Conservation (phyloP, 2,888 invertebrate species). For the Tipula vernalis region DNA sequence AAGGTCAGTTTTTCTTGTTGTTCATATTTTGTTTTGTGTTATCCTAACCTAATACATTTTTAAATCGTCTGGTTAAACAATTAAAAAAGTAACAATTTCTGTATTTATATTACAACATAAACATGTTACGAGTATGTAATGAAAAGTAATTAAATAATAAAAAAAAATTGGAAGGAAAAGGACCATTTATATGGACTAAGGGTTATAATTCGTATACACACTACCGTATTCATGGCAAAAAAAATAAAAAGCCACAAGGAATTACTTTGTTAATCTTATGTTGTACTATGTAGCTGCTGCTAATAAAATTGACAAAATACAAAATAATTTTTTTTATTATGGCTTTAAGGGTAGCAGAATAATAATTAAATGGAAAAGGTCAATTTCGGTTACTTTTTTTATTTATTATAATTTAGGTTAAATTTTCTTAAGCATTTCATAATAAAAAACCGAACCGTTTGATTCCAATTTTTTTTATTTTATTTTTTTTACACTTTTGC, state of each 20-base stretch:
- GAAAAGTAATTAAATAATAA: not conserved
- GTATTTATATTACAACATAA: not conserved
- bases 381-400: not conserved
- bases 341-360: not conserved
- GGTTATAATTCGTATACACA: not conserved
- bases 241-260: not conserved
- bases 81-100: not conserved
- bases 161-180: not conserved
- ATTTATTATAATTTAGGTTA: not conserved
- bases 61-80: not conserved
- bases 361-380: not conserved
- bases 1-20: not conserved
- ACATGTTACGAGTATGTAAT: not conserved
- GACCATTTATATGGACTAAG: not conserved
- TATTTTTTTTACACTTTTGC: not conserved
- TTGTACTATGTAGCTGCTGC: not conserved
- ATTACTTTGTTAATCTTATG: not conserved
- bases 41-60: not conserved
- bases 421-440: not conserved
- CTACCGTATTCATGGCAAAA: not conserved
- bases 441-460: not conserved
- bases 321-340: not conserved
- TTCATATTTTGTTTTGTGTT: not conserved
- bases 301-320: not conserved
- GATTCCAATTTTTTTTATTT: not conserved